Evolutionary conservation across 2,797 vertebrate genomes (phyloP), one percentile per base, ranked within the genome.

Genomic region (Cottoperca gobio): DNA sequence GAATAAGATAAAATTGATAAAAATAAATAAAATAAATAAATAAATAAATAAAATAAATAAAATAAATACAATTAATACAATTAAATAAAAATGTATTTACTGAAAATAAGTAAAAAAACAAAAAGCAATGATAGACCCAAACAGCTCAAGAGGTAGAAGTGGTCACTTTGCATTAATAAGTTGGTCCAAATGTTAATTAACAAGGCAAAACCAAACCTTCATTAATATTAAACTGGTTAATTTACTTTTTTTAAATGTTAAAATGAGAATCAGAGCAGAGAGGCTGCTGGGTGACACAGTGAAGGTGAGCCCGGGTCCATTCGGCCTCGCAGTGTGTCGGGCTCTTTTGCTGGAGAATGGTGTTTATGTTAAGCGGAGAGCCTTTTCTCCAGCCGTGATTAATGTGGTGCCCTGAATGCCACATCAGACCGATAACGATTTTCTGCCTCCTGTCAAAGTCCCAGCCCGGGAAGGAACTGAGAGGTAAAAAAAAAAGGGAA

Each of bases 361-460:
- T 91, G 91, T 94, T 94, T 92, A 93, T 87, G 90, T 90, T 88
- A 86, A 81, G 74, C 76, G 35, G 69, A 80, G 88, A 73, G 88
- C 40, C 65, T 84, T 89, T 88, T 85, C 83, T 74, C 43, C 5
- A 49, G 73, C 42, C 62, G 86, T 92, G 93, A 94, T 94, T 93
- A 91, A 95, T 94, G 92, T 84, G 84, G 78, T 93, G 90, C 89
- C 85, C 89, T 62, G 87, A 90, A 89, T 82, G 79, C 78, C 76
- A 84, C 89, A 68, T 87, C 82, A 87, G 67, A 86, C 79, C 91
- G 88, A 94, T 90, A 91, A 88, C 79, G 17, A 23, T 61, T 70
- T 54, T 86, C 87, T 90, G 89, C 75, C 86, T 88, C 86, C 79
- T 67, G 86, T 91, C 90, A 86, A 46, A 42, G 70, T 13, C 53